Base-by-base conservation (phyloP, 2,113 vertebrate species). In the Bubo scandiacus region DNA sequence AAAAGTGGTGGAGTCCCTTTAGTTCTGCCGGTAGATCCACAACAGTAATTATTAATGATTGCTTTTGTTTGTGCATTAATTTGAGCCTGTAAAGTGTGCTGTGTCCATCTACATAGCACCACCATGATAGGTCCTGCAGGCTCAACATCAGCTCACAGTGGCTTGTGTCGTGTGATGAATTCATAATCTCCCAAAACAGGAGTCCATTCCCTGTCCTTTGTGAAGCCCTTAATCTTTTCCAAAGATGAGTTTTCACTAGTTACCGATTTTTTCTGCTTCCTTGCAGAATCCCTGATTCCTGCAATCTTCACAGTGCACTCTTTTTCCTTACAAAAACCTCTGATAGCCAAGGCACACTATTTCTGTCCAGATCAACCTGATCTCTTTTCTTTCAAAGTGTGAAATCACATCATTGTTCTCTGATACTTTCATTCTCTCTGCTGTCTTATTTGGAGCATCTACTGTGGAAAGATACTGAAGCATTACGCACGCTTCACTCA, bases 361-460 rank as follows among this genome's bases (percentile, higher is more conserved):
- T 88, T 78, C 57, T 84, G 17, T 57, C 34, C 20, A 32, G 79
- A 61, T 40, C 36, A 80, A 20, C 21, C 36, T 83, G 27, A 54
- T 72, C 10, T 40, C 47, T 65, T 43, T 87, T 78, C n/a, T 87
- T 73, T 21, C 62, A 57, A 70, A 71, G 42, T 70, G 66, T 42
- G 61, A 81, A 86, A 90, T 73, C 25, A 16, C 20, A 43, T 80
- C 4, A 62, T 51, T 92, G 34, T 95, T 92, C 67, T 81, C 58
- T 42, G 63, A 70, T 77, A 77, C 47, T 57, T 43, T 93, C 42
- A 54, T 88, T 83, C 43, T 92, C 61, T 92, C 51, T 66, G 36
- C 66, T 93, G 3, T 73, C 36, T 55, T 51, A 52, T 57, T 74
- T 85, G 66, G 16, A 92, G 26, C 23, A 66, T 68, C 45, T 54